Percentiles rank a stretch among this genome's conserved stretches.
Evolutionary conservation across 1,140 invertebrate genomes (phyloP).

Genomic region (Drosophila lacertosa): DNA sequence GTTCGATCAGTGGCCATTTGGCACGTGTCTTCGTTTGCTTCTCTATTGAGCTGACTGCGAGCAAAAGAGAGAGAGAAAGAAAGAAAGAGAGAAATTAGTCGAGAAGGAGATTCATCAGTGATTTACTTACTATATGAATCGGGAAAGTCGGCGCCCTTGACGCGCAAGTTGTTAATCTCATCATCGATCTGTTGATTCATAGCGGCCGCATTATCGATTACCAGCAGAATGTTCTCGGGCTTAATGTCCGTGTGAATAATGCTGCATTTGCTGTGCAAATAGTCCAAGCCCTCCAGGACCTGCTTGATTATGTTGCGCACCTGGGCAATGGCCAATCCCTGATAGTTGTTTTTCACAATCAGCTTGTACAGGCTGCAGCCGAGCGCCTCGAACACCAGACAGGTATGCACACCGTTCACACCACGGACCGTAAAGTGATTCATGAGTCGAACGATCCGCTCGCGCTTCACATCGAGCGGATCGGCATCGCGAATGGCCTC

Average conservation of each 20-base stretch:
- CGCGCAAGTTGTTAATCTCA: constrained; percentile 91
- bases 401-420: constrained; percentile 97
- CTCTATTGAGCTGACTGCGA: constrained; percentile 81
- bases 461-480: constrained; percentile 93
- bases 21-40: constrained; percentile 79
- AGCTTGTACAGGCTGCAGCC: constrained; percentile 98
- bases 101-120: too few relatives aligned
- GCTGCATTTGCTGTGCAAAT: constrained; percentile 98
- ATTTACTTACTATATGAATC: constrained; percentile 83
- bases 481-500: constrained; percentile 97
- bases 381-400: constrained; percentile 99
- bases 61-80: not conserved
- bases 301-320: constrained; percentile 98
- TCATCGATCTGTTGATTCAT: constrained; percentile 94
- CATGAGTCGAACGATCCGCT: constrained; percentile 97
- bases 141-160: constrained; percentile 85
- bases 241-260: constrained; percentile 99
- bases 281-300: constrained; percentile 96
- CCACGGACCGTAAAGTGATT: constrained; percentile 99
- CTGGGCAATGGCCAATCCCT: constrained; percentile 96
- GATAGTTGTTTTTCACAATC: constrained; percentile 98
- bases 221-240: constrained; percentile 98
- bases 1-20: constrained; percentile 81
- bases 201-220: constrained; percentile 92
- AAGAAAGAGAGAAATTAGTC: constrained; percentile 1